Base-by-base conservation (phyloP, 2,888 invertebrate genomes). In the Thera obeliscata region DNA sequence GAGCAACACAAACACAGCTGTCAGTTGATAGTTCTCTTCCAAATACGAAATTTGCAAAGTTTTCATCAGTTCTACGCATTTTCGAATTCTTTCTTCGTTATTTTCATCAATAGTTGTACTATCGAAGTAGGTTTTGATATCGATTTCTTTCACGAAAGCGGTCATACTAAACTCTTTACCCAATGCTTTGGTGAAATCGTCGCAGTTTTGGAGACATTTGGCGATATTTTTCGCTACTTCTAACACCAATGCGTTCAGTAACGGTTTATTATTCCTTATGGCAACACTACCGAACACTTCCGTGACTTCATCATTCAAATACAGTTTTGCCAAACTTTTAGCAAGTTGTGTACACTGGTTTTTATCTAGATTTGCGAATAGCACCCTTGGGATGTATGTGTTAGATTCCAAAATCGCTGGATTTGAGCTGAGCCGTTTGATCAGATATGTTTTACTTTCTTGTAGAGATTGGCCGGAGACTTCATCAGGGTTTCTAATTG, bases 21-120 rank as follows among this genome's bases (percentile, higher is more conserved):
- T 77, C 71, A 93, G 78, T 81, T 93, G 93, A 79, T 82, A 85
- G 70, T 85, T 88, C 79, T 93, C 93, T 58, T 89, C 89, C 57
- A 94, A 80, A 80, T 88, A 86, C 66, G 87, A 80, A 56, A 94
- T 81, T 65, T 86, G 84, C 62, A 93, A 72, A 36, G 82, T 74
- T 69, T 87, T 88, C 33, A 91, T 71, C 5, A 93, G 73, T 3
- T 90, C 87, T 0, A 93, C 62, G 57, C 81, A 83, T 52, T 78
- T 82, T 61, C 78, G 74, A 6, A 90, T 67, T 22, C 71, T 76
- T 35, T 85, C 84, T 41, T 83, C 80, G 56, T 79, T 70, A 52
- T 82, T 76, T 48, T 77, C 71, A 73, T 75, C 76, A 8, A 85
- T 43, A 35, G 69, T 69, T 6, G 87, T 72, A 57, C 76, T 72